Evolutionary conservation across 2,888 invertebrate genomes (phyloP).

Genomic region (Pteria penguin): DNA sequence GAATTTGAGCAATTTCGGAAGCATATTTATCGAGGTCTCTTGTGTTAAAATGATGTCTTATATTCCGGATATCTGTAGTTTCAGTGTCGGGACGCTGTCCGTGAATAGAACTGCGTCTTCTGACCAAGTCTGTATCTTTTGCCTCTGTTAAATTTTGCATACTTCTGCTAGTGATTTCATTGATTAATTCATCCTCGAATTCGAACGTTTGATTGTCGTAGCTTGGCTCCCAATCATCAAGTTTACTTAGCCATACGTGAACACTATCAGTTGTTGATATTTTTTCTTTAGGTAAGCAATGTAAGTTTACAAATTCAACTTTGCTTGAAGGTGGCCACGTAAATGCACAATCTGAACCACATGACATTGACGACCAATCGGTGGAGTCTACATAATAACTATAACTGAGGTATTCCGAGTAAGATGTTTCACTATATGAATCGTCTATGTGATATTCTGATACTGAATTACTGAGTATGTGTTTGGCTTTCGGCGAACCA

Average conservation of each 20-base stretch:
- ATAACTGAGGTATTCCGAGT: conserved; percentile 55
- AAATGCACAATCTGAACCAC: conserved; percentile 55
- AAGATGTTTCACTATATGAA: conserved; percentile 49
- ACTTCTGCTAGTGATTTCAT: not conserved
- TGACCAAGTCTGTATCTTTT: conserved; percentile 4
- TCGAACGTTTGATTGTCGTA: conserved; percentile 4
- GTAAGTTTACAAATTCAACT: conserved; percentile 52
- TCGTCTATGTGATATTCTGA: conserved; percentile 29
- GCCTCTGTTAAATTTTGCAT: conserved; percentile 10
- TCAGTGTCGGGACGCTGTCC: not conserved
- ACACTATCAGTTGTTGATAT: conserved; percentile 57
- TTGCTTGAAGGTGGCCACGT: conserved; percentile 62
- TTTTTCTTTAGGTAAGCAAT: conserved; percentile 54
- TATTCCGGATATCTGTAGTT: not conserved
- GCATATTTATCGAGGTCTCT: not conserved
- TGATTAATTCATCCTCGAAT: conserved; percentile 3
- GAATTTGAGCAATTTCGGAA: not conserved
- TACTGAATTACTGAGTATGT: conserved; percentile 41
- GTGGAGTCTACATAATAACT: conserved; percentile 35
- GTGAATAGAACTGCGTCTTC: conserved; percentile 15
- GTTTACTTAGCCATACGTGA: conserved; percentile 55
- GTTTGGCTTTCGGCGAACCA: conserved; percentile 35
- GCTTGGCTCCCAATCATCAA: conserved; percentile 43
- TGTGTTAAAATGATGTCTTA: not conserved
- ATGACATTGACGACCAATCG: conserved; percentile 46